Base-by-base conservation (phyloP, 2,113 vertebrate species). In the Salvelinus sp. region DNA sequence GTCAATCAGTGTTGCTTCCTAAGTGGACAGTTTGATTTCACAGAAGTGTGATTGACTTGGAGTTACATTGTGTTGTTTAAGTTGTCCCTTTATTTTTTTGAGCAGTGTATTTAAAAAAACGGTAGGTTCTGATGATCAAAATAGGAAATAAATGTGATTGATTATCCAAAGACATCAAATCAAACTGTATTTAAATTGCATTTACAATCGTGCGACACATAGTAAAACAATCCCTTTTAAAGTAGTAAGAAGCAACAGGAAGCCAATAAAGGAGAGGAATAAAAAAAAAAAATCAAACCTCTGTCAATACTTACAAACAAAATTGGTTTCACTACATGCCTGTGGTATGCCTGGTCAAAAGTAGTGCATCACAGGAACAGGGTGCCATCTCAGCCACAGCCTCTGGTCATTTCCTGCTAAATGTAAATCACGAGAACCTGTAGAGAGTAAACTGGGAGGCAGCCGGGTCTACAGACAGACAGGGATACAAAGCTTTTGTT, bases 401-500 rank as follows among this genome's bases (percentile, higher is more conserved):
- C 50, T 54, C n/a, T 28, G 64, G 12, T 66, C 6, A 66, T 18
- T 66, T 66, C 64, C 25, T 23, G 64, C 14, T 30, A 27, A 28
- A 22, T 66, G 23, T 30, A 66, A 18, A 30, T 28, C 3, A 66
- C 23, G n/a, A 12, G 33, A 47, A 14, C 38, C 18, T 13, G 38
- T 48, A 22, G 68, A 22, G 16, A 48, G 27, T 60, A 38, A 50
- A 23, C 54, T 62, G 14, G 47, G 30, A 74, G 7, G 38, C 38
- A 10, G 38, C 10, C 38, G 2, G 38, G 9, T 10, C 7, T 44
- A 44, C 38, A 44, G 38, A 33, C 12, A 69, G 47, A 16, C 67
- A 70, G 48, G 9, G 47, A 18, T 54, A 54, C 50, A 18, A 65
- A 22, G 38, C 60, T 73, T 82, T 73, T 75, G 73, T 72, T n/a